A percentile compares a stretch with the other conserved stretches of the same genome.
Evolutionary conservation across 1,140 invertebrate species (phyloP).

Genomic region (Drosophila bocqueti): DNA sequence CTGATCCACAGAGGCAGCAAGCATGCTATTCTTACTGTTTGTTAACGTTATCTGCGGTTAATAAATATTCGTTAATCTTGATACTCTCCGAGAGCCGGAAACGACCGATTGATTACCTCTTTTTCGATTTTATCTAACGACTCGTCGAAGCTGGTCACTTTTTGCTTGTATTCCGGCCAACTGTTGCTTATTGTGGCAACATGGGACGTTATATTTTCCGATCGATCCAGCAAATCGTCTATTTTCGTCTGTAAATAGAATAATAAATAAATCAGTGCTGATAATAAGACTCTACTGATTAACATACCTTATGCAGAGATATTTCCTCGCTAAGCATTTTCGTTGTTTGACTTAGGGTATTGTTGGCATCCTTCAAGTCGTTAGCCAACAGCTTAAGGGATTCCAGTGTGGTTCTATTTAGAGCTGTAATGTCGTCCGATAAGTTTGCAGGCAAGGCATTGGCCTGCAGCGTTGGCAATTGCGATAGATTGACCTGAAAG

Average conservation of each 20-base stretch:
- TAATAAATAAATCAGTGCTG: background rate
- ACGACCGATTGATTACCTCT: constrained; percentile 46
- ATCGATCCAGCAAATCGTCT: constrained; percentile 73
- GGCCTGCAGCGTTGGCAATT: constrained; percentile 44
- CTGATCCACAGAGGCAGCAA: constrained; percentile 52
- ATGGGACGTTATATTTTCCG: constrained; percentile 77
- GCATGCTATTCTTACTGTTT: constrained; percentile 46
- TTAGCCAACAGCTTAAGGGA: constrained; percentile 48
- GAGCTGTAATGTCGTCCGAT: constrained; percentile 52
- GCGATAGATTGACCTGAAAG: constrained; percentile 61
- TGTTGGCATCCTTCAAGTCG: constrained; percentile 67
- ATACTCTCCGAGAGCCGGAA: background rate
- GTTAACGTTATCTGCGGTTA: constrained; percentile 32
- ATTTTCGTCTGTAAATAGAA: constrained; percentile 63
- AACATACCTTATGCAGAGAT: constrained; percentile 59
- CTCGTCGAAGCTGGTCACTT: constrained; percentile 62
- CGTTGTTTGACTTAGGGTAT: constrained; percentile 71
- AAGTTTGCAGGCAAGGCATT: constrained; percentile 52
- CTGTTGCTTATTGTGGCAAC: constrained; percentile 75
- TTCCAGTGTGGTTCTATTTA: constrained; percentile 53
- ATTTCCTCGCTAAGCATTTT: constrained; percentile 73
- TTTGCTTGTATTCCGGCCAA: constrained; percentile 75
- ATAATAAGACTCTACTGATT: background rate
- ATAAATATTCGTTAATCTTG: constrained; percentile 17
- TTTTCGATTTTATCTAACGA: constrained; percentile 62